phyloP scores from a whole-genome alignment of 1,140 invertebrate species.

The Heliothis virescens region DNA sequence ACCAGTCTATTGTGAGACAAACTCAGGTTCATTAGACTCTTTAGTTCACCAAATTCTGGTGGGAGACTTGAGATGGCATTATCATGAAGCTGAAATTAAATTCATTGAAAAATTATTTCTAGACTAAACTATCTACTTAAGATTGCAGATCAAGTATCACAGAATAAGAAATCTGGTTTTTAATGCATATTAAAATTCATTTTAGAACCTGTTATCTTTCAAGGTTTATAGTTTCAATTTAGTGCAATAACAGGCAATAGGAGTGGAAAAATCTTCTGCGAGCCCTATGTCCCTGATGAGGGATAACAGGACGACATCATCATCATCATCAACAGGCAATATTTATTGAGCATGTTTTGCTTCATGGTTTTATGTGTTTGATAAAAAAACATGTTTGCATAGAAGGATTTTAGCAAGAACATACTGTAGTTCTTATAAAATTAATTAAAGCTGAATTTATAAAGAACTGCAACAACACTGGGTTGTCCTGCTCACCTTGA shows the following conservation, averaged over 20 bases:
- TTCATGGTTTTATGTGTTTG: background rate
- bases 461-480: too few species aligned
- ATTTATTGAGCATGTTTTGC: background rate
- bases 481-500: conserved; percentile 72
- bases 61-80: conserved; percentile 92
- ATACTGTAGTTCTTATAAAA: too few species aligned
- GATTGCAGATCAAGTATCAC: too few species aligned
- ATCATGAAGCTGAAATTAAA: conserved; percentile 90
- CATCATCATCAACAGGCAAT: background rate
- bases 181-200: background rate
- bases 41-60: conserved; percentile 91
- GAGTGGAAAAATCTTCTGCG: too few species aligned
- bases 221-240: background rate
- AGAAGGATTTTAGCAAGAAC: too few species aligned
- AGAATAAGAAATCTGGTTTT: background rate
- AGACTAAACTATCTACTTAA: too few species aligned
- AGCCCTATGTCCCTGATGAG: too few species aligned
- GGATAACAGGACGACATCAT: too few species aligned
- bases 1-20: conserved; percentile 92
- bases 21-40: conserved; percentile 91
- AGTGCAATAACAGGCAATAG: background rate
- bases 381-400: too few species aligned
- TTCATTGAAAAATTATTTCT: background rate
- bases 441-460: too few species aligned
- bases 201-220: background rate